Conservation (phyloP, 1,140 invertebrate genomes). For the Xylocopa sonorina region DNA sequence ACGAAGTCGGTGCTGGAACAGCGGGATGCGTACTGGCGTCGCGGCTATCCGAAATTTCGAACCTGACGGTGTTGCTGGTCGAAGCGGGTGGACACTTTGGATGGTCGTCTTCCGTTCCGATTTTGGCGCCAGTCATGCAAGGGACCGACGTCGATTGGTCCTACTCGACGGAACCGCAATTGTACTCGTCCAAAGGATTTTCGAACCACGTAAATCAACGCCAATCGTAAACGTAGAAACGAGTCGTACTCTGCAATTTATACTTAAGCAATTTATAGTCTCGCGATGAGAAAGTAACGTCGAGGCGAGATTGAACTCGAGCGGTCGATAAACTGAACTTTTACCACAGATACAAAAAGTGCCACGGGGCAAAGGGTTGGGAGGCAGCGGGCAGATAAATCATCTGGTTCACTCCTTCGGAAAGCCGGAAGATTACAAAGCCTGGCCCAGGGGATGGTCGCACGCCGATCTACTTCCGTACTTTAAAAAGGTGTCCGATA, state of each 20-base stretch:
- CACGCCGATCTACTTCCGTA: slow-evolving; percentile 82
- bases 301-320: not conserved
- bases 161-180: slow-evolving; percentile 84
- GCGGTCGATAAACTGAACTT: slow-evolving; percentile 19
- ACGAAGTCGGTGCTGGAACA: slow-evolving; percentile 89
- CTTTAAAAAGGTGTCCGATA: slow-evolving; percentile 79
- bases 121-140: slow-evolving; percentile 86
- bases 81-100: slow-evolving; percentile 88
- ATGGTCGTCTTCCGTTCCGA: slow-evolving; percentile 84
- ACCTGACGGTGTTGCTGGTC: slow-evolving; percentile 85
- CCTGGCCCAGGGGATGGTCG: slow-evolving; percentile 85
- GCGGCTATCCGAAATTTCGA: slow-evolving; percentile 84
- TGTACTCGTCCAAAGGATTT: slow-evolving; percentile 85
- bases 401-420: slow-evolving; percentile 87
- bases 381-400: slow-evolving; percentile 88
- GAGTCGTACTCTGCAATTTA: no score
- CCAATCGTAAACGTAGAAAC: not conserved
- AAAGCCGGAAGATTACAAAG: slow-evolving; percentile 83
- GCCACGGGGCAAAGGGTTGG: slow-evolving; percentile 87
- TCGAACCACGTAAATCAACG: slow-evolving; percentile 81
- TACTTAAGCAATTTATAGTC: no score
- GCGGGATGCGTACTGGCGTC: slow-evolving; percentile 90
- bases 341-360: slow-evolving; percentile 82
- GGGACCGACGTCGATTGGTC: slow-evolving; percentile 86
- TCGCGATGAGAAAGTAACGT: no score